Evolutionary conservation across 2,113 vertebrate genomes (phyloP).

Genomic region (Nanorana parkeri): DNA sequence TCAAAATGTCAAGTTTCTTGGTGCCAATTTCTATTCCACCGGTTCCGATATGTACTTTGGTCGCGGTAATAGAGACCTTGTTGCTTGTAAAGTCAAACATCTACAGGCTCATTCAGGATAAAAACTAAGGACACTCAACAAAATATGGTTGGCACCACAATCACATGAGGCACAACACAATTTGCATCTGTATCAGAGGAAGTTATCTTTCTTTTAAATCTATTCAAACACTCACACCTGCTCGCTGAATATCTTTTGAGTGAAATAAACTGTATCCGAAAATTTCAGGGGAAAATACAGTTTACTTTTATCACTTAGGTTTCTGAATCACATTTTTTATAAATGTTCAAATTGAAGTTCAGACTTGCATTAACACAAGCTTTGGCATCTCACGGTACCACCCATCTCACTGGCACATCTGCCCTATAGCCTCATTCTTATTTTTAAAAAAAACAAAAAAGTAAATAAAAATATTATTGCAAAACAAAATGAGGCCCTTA

Average conservation of each 20-base stretch:
- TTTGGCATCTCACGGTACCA: too few species aligned
- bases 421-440: too few species aligned
- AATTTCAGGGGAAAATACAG: neutral
- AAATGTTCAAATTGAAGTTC: too few species aligned
- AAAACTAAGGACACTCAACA: conserved; percentile 1
- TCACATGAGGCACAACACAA: conserved; percentile 29
- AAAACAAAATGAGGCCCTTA: too few species aligned
- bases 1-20: conserved; percentile 36
- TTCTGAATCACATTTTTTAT: too few species aligned
- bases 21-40: conserved; percentile 32
- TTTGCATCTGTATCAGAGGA: conserved; percentile 26
- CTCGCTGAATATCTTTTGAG: conserved; percentile 12
- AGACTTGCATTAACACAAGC: too few species aligned
- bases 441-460: too few species aligned
- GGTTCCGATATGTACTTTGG: neutral
- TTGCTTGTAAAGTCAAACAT: neutral
- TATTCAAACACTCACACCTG: conserved; percentile 28
- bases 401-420: too few species aligned
- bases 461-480: too few species aligned
- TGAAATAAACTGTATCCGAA: conserved; percentile 9
- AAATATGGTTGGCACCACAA: neutral
- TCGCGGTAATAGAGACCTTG: conserved; percentile 13
- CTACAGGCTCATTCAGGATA: neutral
- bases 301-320: neutral
- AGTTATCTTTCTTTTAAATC: conserved; percentile 21